Base-by-base conservation (phyloP, 2,797 vertebrate genomes). In the Tinamus major region DNA sequence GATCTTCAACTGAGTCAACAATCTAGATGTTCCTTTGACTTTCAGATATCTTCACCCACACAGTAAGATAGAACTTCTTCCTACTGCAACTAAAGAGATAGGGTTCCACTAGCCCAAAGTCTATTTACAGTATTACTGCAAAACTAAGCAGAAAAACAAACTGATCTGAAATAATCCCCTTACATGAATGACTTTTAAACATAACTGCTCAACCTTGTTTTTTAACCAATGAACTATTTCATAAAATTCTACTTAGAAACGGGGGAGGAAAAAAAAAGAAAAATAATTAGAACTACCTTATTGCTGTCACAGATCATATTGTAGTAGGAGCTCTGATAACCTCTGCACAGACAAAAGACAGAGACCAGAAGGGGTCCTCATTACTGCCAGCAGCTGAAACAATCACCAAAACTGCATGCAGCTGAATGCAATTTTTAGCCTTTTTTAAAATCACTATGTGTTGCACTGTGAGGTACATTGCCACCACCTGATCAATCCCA, bases 11-110 rank as follows among this genome's bases (percentile, higher is more conserved):
- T 27, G 35, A 39, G 9, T 39, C 19, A 4, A 74, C 53, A 19
- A 20, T n/a, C 68, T 20, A 26, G 23, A n/a, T 46, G 18, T 14
- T 65, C 29, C 62, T 63, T 6, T 1, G 35, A 5, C n/a, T 39
- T 70, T 49, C 56, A 8, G 8, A n/a, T 58, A 16, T n/a, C 63
- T 49, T 41, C 19, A 12, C 19, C 9, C 0, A n/a, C 0, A 0
- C 9, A 23, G 23, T 13, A 13, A 10, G 59, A 11, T 33, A 19
- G 4, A 41, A n/a, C 63, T 39, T 12, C 26, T 81, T 76, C 39
- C 71, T n/a, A 23, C 19, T 37, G 6, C 17, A 29, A 3, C 33
- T 31, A 41, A 62, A 55, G 79, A 46, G 31, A 21, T 31, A 64
- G 39, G 1, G 0, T 26, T 68, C 17, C 41, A 20, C n/a, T 18